Conservation (phyloP, 2,888 invertebrate genomes). For the Horisme vitalbata region DNA sequence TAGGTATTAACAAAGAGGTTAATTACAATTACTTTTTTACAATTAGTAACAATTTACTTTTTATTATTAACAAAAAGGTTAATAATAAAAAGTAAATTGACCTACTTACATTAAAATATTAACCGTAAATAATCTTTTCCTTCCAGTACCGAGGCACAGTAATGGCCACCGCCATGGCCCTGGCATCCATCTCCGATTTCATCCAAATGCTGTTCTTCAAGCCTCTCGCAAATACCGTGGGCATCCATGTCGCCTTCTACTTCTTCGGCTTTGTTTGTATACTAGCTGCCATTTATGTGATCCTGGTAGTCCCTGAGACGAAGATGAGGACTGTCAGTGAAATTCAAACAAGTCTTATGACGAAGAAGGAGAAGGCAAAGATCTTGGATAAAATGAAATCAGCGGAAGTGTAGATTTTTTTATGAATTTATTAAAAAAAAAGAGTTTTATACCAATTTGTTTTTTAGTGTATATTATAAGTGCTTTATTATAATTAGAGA, state of each 20-base stretch:
- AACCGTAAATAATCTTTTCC: background rate
- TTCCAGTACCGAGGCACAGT: constrained; percentile 70
- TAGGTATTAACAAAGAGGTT: too few relatives aligned
- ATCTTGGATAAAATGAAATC: constrained; percentile 25
- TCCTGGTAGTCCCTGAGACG: constrained; percentile 60
- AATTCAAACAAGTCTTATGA: constrained; percentile 56
- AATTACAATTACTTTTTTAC: too few relatives aligned
- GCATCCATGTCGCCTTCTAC: constrained; percentile 59
- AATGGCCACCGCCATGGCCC: constrained; percentile 59
- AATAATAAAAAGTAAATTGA: too few relatives aligned
- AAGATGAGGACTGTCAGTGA: constrained; percentile 54
- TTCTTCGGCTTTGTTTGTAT: constrained; percentile 55
- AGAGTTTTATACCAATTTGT: too few relatives aligned
- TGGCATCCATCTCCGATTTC: constrained; percentile 33
- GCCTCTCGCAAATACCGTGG: constrained; percentile 52
- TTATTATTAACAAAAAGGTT: too few relatives aligned
- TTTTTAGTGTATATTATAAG: too few relatives aligned
- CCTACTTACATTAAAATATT: too few relatives aligned
- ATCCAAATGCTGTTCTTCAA: constrained; percentile 66
- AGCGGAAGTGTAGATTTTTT: too few relatives aligned
- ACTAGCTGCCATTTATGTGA: constrained; percentile 47
- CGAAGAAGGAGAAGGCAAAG: constrained; percentile 52
- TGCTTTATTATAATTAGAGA: too few relatives aligned
- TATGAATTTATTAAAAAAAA: too few relatives aligned
- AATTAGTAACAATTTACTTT: too few relatives aligned